Conservation (phyloP, 2,888 invertebrate species). For the Amphipoea oculea region DNA sequence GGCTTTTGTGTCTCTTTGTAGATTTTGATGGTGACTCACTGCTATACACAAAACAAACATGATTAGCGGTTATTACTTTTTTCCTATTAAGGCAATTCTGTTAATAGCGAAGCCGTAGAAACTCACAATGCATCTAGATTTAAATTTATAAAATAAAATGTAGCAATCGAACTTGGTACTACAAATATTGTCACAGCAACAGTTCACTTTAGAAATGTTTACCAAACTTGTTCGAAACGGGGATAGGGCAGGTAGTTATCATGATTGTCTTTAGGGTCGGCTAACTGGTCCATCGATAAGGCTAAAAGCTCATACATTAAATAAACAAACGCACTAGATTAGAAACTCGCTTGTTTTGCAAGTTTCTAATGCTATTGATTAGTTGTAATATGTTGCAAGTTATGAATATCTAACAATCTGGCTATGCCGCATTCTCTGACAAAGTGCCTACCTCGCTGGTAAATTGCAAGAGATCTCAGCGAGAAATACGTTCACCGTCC, state of each 20-base stretch:
- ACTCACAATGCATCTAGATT: slow-evolving; percentile 20
- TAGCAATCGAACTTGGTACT: slow-evolving; percentile 11
- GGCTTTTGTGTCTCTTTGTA: slow-evolving; percentile 32
- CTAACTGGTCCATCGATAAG: slow-evolving; percentile 59
- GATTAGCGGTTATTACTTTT: slow-evolving; percentile 15
- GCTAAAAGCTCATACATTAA: slow-evolving; percentile 61
- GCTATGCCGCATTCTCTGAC: slow-evolving; percentile 84
- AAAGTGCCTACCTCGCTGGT: slow-evolving; percentile 81
- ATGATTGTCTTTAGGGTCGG: slow-evolving; percentile 49
- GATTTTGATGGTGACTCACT: slow-evolving; percentile 32
- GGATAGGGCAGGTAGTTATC: slow-evolving; percentile 51
- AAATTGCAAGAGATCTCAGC: slow-evolving; percentile 89
- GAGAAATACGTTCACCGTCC: slow-evolving; percentile 90
- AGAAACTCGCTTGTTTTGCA: slow-evolving; percentile 81
- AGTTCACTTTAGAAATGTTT: slow-evolving; percentile 39
- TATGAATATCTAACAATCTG: slow-evolving; percentile 86
- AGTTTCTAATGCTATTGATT: slow-evolving; percentile 76
- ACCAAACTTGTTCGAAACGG: slow-evolving; percentile 38
- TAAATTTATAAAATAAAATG: slow-evolving; percentile 32
- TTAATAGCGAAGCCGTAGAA: slow-evolving; percentile 14
- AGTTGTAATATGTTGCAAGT: slow-evolving; percentile 81
- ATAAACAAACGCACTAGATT: slow-evolving; percentile 77
- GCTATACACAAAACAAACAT: slow-evolving; percentile 21
- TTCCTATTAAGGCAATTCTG: slow-evolving; percentile 26
- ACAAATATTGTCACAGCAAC: slow-evolving; percentile 44